These are phyloP conservation scores for Calycopis cecrops DNA, from an alignment of 1,140 invertebrate species.

Conservation along the genomic window DNA sequence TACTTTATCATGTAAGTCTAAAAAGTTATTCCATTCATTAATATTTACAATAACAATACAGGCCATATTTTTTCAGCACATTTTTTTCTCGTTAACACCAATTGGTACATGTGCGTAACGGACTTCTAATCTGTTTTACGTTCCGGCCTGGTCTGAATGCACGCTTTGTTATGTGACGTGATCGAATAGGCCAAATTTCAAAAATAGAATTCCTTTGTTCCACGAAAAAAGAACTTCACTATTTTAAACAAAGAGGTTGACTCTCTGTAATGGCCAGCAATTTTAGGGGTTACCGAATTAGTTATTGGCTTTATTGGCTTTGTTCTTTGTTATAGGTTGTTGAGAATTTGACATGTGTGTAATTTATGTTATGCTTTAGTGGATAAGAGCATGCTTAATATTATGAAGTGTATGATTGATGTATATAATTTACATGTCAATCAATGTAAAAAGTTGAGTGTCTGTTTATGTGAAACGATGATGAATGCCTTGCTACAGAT, in stretches of 20 bases:
- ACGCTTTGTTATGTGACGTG: conserved; percentile 46
- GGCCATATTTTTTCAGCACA: conserved; percentile 9
- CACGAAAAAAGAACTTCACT: conserved; percentile 35
- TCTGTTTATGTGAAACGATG: too few species aligned
- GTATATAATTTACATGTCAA: too few species aligned
- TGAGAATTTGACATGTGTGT: conserved; percentile 16
- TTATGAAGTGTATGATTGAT: too few species aligned
- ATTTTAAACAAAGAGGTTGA: conserved; percentile 30
- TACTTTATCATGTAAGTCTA: too few species aligned
- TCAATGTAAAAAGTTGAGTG: too few species aligned
- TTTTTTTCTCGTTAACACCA: conserved; percentile 22
- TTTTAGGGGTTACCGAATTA: conserved; percentile 39
- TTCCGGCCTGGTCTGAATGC: conserved; percentile 23
- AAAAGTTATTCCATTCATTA: too few species aligned
- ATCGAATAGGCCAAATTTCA: conserved; percentile 40
- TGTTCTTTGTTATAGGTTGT: conserved; percentile 36
- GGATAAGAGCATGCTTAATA: too few species aligned
- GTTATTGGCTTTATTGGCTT: conserved; percentile 44
- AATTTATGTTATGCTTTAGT: too few species aligned
- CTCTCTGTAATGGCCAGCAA: conserved; percentile 35
- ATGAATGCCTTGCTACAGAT: too few species aligned
- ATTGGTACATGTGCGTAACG: conserved; percentile 32
- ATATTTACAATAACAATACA: conserved; percentile 1
- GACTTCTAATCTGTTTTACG: conserved; percentile 19
- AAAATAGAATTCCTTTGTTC: conserved; percentile 66